These are phyloP conservation scores for Eciton burchellii DNA, from an alignment of 1,140 invertebrate species.

Conservation along the genomic window DNA sequence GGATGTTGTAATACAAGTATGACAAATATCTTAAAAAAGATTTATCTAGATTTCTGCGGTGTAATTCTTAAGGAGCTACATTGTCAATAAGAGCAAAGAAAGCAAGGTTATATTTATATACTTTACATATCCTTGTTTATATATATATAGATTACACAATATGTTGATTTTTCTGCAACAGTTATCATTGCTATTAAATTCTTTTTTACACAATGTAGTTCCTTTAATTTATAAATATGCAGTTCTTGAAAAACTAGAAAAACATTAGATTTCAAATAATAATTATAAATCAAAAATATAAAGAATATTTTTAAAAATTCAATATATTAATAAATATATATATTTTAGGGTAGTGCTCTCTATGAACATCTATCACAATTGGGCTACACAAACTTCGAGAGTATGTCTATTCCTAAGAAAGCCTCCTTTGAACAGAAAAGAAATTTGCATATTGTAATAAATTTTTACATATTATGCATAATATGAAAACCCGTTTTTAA, in stretches of 20 bases:
- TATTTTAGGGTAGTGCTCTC: slow-evolving; percentile 78
- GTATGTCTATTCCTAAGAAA: slow-evolving; percentile 59
- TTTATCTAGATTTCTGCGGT: background rate
- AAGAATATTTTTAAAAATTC: background rate
- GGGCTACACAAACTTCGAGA: slow-evolving; percentile 81
- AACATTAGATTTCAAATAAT: background rate
- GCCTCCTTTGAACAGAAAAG: slow-evolving; percentile 11
- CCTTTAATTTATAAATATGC: background rate
- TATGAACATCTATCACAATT: slow-evolving; percentile 76
- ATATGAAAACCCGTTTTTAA: background rate
- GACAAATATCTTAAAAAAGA: slow-evolving; percentile 19
- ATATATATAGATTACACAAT: background rate
- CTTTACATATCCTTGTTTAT: slow-evolving; percentile 33
- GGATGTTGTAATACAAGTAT: slow-evolving; percentile 78
- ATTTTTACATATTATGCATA: slow-evolving; percentile 41
- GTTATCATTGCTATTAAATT: background rate
- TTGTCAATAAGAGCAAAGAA: background rate
- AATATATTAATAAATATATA: background rate
- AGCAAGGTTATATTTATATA: slow-evolving; percentile 21
- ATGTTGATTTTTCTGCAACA: background rate
- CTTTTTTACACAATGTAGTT: background rate
- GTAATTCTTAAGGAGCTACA: background rate
- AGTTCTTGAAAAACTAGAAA: background rate
- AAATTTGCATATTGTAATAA: slow-evolving; percentile 50
- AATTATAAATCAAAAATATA: background rate